Evolutionary conservation across 2,113 vertebrate species (phyloP).

Genomic region (Myotis yumanensis): DNA sequence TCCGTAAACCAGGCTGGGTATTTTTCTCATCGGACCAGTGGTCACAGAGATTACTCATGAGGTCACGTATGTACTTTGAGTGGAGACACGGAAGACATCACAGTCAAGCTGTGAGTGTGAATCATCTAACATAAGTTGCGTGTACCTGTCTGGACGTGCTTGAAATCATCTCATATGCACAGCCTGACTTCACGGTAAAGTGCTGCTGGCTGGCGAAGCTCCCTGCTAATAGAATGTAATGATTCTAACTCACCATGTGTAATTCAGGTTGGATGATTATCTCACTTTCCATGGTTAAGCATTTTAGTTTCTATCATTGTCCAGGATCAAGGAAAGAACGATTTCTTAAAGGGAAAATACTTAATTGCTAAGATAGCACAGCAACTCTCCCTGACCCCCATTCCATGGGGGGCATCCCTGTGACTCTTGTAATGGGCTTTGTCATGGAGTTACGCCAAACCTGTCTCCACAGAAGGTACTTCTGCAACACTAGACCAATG

Average conservation of each 20-base stretch:
- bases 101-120: neutral
- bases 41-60: neutral
- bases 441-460: neutral
- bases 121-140: neutral
- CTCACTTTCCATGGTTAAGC: neutral
- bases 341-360: neutral
- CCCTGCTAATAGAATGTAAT: neutral
- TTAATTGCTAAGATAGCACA: neutral
- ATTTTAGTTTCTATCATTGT: neutral
- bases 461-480: neutral
- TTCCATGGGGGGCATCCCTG: fast-evolving
- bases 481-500: neutral
- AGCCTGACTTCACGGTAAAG: neutral
- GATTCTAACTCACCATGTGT: neutral
- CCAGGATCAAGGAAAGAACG: neutral
- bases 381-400: neutral
- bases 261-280: neutral
- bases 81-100: neutral
- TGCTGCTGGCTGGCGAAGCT: neutral
- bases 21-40: neutral
- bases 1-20: neutral
- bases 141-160: neutral
- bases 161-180: neutral
- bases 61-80: neutral
- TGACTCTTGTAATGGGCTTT: neutral